Percentiles rank a stretch among this genome's conserved stretches.
Conservation (phyloP, 2,113 vertebrate genomes). For the Daboia siamensis region DNA sequence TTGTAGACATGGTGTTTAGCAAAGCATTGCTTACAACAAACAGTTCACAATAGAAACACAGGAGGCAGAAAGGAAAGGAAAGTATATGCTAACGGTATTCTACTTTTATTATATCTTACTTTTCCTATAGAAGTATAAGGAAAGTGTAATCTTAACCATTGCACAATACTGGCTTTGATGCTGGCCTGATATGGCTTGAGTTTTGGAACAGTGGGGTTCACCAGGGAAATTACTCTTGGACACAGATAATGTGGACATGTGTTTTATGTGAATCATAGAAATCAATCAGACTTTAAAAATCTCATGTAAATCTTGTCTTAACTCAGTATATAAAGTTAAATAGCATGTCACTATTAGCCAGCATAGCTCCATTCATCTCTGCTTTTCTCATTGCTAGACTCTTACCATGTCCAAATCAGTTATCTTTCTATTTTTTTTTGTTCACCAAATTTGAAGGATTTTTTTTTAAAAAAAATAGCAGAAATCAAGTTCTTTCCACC, state of each 20-base stretch:
- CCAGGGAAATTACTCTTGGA: background rate
- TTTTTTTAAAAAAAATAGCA: background rate
- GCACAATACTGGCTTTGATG: background rate
- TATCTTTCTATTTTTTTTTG: background rate
- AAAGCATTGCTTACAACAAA: background rate
- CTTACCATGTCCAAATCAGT: background rate
- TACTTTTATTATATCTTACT: background rate
- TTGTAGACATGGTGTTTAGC: background rate
- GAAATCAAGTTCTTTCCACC: background rate
- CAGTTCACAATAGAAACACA: conserved; percentile 3
- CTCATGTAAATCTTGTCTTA: background rate
- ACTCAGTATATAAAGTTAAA: background rate
- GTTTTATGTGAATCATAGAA: background rate
- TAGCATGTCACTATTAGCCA: background rate
- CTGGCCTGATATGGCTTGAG: background rate
- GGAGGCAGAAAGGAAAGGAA: background rate
- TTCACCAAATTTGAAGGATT: background rate
- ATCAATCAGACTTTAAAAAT: background rate
- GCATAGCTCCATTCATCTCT: background rate
- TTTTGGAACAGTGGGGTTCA: background rate
- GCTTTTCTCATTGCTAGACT: background rate
- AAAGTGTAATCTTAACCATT: background rate
- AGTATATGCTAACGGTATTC: background rate
- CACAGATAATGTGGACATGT: background rate
- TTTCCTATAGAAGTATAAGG: background rate